Percentiles rank a stretch among this genome's conserved stretches.
phyloP scores from a whole-genome alignment of 2,888 invertebrate species.

The Drosophila differens region DNA sequence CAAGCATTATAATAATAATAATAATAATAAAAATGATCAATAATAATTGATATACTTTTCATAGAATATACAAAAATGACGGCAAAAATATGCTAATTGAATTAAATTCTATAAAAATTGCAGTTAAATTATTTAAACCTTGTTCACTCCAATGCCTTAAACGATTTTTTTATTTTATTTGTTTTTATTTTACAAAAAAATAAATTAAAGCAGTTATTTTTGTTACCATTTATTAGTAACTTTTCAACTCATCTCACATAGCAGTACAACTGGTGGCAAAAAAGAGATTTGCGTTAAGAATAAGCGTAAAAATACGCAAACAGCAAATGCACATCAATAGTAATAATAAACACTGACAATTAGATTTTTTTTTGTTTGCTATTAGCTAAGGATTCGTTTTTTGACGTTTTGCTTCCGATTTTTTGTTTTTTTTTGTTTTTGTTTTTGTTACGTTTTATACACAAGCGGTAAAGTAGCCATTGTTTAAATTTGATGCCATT shows the following conservation, averaged over 20 bases:
- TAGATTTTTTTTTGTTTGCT: conserved; percentile 46
- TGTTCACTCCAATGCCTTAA: conserved; percentile 14
- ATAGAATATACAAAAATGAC: conserved; percentile 56
- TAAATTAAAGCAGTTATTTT: conserved; percentile 44
- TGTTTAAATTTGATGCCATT: conserved; percentile 27
- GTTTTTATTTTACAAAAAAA: conserved; percentile 12
- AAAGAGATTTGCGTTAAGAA: conserved; percentile 49
- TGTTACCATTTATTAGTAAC: conserved; percentile 16
- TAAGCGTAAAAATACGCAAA: conserved; percentile 60
- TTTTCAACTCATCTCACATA: conserved; percentile 31
- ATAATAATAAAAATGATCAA: conserved; percentile 55
- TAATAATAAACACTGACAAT: conserved; percentile 76
- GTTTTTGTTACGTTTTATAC: conserved; percentile 41
- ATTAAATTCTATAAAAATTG: conserved; percentile 70
- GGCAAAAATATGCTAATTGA: conserved; percentile 72
- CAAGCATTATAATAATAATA: conserved; percentile 76
- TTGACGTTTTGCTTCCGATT: conserved; percentile 20
- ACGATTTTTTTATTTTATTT: conserved; percentile 2
- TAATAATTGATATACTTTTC: conserved; percentile 54
- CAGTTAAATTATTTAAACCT: conserved; percentile 39
- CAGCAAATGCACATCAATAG: conserved; percentile 70
- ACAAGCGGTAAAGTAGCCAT: conserved; percentile 67
- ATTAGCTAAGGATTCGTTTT: conserved; percentile 56
- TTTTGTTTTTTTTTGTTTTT: conserved; percentile 6
- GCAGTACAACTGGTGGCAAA: conserved; percentile 31